phyloP scores from a whole-genome alignment of 1,140 invertebrate species.

The Drosophila erecta region DNA sequence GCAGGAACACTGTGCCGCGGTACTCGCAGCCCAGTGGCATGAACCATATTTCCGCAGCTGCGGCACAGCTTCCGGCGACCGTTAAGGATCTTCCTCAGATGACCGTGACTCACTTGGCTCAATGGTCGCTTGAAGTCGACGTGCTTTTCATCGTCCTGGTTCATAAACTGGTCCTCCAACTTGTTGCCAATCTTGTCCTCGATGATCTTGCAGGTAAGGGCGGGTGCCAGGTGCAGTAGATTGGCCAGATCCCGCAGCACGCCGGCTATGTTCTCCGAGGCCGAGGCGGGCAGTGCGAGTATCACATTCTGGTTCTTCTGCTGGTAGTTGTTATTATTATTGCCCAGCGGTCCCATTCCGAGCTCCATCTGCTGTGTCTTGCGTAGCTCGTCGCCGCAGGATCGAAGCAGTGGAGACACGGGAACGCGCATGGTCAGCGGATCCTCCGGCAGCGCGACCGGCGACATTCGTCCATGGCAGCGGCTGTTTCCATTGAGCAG shows the following conservation, averaged over 20 bases:
- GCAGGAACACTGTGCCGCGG: constrained; percentile 49
- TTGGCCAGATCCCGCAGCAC: constrained; percentile 96
- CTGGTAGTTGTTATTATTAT: constrained; percentile 85
- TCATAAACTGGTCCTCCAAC: neutral
- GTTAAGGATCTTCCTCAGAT: constrained; percentile 67
- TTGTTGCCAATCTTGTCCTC: constrained; percentile 44
- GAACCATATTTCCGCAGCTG: constrained; percentile 62
- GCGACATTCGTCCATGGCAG: constrained; percentile 87
- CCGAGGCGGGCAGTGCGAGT: constrained; percentile 95
- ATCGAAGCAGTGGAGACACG: constrained; percentile 50
- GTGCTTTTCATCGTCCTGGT: constrained; percentile 18
- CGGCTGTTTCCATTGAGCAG: constrained; percentile 67
- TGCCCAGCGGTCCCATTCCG: constrained; percentile 85
- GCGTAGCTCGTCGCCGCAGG: constrained; percentile 63
- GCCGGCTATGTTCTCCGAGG: constrained; percentile 96
- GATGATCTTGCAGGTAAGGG: constrained; percentile 88
- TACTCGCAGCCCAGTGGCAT: constrained; percentile 51
- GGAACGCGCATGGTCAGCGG: constrained; percentile 46
- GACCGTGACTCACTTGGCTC: constrained; percentile 37
- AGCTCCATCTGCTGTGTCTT: constrained; percentile 56
- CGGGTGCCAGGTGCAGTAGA: constrained; percentile 94
- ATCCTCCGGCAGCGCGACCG: constrained; percentile 87
- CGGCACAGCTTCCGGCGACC: constrained; percentile 62
- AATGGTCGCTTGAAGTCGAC: constrained; percentile 6
- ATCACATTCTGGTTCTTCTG: constrained; percentile 90